Evolutionary conservation across 92 coral and sea anemone genomes (phyloP).

Genomic region (Porites divaricata): DNA sequence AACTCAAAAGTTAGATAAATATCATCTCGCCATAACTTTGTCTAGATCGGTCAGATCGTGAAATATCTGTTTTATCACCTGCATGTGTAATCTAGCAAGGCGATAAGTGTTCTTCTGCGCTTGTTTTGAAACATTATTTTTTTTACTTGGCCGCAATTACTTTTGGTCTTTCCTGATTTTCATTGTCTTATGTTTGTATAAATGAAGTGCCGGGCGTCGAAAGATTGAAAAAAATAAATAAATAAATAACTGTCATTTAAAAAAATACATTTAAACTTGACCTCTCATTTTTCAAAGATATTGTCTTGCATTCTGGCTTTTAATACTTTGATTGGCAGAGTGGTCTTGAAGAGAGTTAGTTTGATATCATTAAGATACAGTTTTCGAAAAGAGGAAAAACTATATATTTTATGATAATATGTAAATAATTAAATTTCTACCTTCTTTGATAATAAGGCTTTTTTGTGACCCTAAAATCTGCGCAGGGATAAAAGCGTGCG

Average conservation of each 20-base stretch:
- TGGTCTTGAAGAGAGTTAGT: constrained; percentile 10
- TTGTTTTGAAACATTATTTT: neutral
- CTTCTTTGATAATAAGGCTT: neutral
- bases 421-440: neutral
- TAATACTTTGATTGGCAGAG: neutral
- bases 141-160: constrained; percentile 4
- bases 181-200: neutral
- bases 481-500: neutral
- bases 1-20: too few species aligned
- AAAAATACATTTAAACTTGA: neutral
- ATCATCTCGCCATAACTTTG: too few species aligned
- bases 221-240: neutral
- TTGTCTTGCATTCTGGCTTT: neutral
- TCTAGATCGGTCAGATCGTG: too few species aligned
- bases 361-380: neutral
- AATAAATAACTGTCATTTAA: neutral
- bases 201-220: neutral
- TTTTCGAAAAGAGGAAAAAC: neutral
- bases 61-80: constrained; percentile 8
- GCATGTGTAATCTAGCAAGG: neutral
- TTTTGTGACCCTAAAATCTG: neutral
- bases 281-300: too few species aligned
- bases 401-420: constrained; percentile 1
- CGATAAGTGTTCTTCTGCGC: constrained; percentile 3
- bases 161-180: constrained; percentile 11